Evolutionary conservation across 2,113 vertebrate species (phyloP), one percentile per base, ranked within the genome.

Genomic region (Esox niger): DNA sequence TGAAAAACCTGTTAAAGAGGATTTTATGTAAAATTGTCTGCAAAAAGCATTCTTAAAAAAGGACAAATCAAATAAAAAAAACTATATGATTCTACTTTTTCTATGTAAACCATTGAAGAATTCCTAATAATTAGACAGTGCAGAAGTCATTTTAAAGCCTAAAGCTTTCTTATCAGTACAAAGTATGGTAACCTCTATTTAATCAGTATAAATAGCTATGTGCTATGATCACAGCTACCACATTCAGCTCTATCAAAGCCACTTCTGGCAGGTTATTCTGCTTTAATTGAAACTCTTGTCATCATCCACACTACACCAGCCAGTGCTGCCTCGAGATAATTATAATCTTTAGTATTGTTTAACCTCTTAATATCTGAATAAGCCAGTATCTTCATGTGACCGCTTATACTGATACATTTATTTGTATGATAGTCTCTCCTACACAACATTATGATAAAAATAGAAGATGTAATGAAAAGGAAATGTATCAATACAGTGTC

Each of bases 201-300:
- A 59, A 35, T 76, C 56, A 63, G 47, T 66, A 55, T 27, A 54
- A 70, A 64, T 32, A 67, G 56, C 55, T 46, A 47, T 6, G 58
- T 73, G 70, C 27, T 57, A 38, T 31, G 23, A 10, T 38, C 63
- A 33, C 54, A 55, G 68, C 35, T 70, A 67, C 1, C 13, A 57
- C 52, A 52, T 26, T 20, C 30, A 31, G 43, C 55, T 29, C 29
- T 60, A 35, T 63, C 70, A 62, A 76, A 78, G 66, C 57, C 71
- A 31, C 68, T 59, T 6, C 49, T n/a, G 75, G 72, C 73, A 35
- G 47, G 70, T 69, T 67, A 65, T 80, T 82, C 64, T 68, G 21
- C 43, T 66, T 46, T 75, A 71, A 82, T 33, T 69, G 68, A 59
- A 78, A 72, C 74, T 77, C 82, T 78, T 74, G 72, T 71, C 26